Evolutionary conservation across 2,113 vertebrate genomes (phyloP).

Genomic region (Vulpes lagopus): DNA sequence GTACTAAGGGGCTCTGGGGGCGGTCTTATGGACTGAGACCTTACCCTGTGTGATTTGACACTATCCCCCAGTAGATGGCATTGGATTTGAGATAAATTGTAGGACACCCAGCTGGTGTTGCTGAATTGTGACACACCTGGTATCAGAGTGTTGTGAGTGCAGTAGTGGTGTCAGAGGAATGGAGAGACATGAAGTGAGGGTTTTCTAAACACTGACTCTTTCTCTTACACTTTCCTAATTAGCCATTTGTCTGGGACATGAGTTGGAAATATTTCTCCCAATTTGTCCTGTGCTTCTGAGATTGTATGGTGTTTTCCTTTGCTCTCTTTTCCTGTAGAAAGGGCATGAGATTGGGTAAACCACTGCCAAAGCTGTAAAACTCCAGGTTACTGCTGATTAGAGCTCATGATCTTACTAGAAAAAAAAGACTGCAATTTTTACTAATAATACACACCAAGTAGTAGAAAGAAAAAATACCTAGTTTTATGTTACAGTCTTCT

Average conservation of each 20-base stretch:
- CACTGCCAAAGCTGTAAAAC: background rate
- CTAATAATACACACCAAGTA: background rate
- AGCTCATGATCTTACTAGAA: background rate
- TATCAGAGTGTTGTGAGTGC: background rate
- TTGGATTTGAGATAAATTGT: background rate
- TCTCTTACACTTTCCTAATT: background rate
- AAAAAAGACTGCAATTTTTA: background rate
- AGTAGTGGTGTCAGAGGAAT: background rate
- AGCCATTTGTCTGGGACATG: background rate
- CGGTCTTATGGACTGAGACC: background rate
- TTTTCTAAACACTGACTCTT: background rate
- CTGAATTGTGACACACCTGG: background rate
- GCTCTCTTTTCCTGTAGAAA: background rate
- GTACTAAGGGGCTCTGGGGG: fast-evolving
- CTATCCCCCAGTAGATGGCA: too few relatives aligned
- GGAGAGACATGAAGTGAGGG: background rate
- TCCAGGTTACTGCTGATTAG: background rate
- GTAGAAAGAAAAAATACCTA: background rate
- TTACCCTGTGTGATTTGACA: background rate
- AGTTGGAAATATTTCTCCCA: background rate
- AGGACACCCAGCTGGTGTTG: background rate
- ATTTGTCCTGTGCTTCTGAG: background rate
- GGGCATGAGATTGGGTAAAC: background rate
- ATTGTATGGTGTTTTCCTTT: background rate
- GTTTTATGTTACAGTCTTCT: background rate